Evolutionary conservation across 2,113 vertebrate species (phyloP).

Genomic region (Ailurus styani): DNA sequence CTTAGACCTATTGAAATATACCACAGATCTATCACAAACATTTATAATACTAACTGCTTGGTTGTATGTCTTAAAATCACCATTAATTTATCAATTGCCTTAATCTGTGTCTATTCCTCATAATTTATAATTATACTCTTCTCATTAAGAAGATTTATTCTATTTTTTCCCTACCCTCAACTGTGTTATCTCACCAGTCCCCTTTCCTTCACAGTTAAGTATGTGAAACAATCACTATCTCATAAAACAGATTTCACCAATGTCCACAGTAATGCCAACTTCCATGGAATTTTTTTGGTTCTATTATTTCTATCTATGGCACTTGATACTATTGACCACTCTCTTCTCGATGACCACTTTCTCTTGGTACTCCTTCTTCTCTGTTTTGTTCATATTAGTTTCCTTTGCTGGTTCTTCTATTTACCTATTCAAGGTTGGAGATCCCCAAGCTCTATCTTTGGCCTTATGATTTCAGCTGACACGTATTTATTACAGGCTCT

Average conservation of each 20-base stretch:
- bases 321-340: not conserved
- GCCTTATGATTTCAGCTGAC: not conserved
- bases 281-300: not conserved
- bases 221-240: not conserved
- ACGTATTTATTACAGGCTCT: not conserved
- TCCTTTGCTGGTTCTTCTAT: not conserved
- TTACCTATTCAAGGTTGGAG: not conserved
- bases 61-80: conserved; percentile 13
- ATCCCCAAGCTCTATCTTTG: not conserved
- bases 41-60: not conserved
- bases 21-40: not conserved
- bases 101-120: not conserved
- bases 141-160: not conserved
- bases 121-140: not conserved
- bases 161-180: not conserved
- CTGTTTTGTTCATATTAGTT: not conserved
- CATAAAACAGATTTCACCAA: not conserved
- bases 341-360: not conserved
- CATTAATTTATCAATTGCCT: not conserved
- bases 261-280: not conserved
- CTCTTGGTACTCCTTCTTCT: not conserved
- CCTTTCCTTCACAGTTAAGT: not conserved
- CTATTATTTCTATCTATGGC: not conserved
- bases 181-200: not conserved
- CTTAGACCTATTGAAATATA: not conserved